Evolutionary conservation across 2,797 vertebrate genomes (phyloP), one percentile per base, ranked within the genome.

Genomic region (Mus spretus): DNA sequence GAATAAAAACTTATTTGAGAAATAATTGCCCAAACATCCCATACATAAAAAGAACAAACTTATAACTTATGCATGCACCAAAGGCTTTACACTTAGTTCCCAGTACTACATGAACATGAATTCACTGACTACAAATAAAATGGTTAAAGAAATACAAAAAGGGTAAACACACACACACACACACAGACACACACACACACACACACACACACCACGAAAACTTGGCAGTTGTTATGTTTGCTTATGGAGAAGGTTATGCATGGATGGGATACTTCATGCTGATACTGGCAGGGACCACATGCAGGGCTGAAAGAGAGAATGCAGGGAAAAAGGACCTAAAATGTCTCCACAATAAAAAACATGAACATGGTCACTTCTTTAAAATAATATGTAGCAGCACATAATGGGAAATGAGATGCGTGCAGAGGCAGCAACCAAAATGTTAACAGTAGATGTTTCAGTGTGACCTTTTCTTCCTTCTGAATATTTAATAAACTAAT

Each of bases 401-500:
- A 70, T 44, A 77, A n/a, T 57, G 47, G 72, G 26, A 74, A 91
- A 94, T 82, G 44, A 94, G 92, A 72, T n/a, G 6, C 28, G 47
- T 28, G 14, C 79, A 84, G 78, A 44, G 20, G 44, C 85, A 44
- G 59, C 81, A 90, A 82, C 90, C 84, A 72, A 96, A 96, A 96
- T 97, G 84, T 90, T 92, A 90, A 72, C 65, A 67, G 53, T 81
- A 44, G 61, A 31, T 96, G 75, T 88, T 82, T 95, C 65, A 85
- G 47, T 74, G 67, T 90, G 74, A 97, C 47, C 22, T 96, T 97
- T 90, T 80, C 81, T 93, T 90, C 81, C 79, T 90, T 82, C 65
- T 97, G 72, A 93, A 92, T 95, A 95, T 90, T 96, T 81, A 81
- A 96, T 89, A 67, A 93, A 53, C 24, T 83, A 59, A 92, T 88